phyloP scores from a whole-genome alignment of 2,797 vertebrate species.

The Florisuga fusca region DNA sequence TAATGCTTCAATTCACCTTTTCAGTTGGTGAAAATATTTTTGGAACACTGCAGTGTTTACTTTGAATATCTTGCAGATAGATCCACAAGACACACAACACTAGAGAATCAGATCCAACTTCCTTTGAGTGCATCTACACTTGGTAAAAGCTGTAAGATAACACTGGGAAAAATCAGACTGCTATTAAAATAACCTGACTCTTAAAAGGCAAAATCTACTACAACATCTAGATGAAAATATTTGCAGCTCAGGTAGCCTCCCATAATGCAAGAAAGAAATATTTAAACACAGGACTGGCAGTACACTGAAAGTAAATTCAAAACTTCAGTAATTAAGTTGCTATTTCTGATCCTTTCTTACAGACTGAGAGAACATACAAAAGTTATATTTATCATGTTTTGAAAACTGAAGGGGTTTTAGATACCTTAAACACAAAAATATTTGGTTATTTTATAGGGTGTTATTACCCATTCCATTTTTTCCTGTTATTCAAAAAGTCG shows the following conservation, averaged over 20 bases:
- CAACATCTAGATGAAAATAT: background rate
- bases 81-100: background rate
- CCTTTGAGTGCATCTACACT: background rate
- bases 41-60: background rate
- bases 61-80: background rate
- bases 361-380: background rate
- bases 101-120: background rate
- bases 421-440: conserved; percentile 15
- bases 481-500: background rate
- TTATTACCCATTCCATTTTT: background rate
- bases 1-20: background rate
- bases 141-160: background rate
- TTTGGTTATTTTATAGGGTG: conserved; percentile 2
- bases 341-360: background rate
- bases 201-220: background rate
- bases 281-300: background rate
- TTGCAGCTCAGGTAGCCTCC: background rate
- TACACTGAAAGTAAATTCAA: background rate
- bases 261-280: background rate
- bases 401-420: background rate
- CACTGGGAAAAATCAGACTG: background rate
- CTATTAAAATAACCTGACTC: background rate
- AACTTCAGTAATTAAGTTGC: background rate
- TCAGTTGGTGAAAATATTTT: background rate
- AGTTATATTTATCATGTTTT: background rate